Evolutionary conservation across 1,140 invertebrate species (phyloP).

Genomic region (Danaus plexippus): DNA sequence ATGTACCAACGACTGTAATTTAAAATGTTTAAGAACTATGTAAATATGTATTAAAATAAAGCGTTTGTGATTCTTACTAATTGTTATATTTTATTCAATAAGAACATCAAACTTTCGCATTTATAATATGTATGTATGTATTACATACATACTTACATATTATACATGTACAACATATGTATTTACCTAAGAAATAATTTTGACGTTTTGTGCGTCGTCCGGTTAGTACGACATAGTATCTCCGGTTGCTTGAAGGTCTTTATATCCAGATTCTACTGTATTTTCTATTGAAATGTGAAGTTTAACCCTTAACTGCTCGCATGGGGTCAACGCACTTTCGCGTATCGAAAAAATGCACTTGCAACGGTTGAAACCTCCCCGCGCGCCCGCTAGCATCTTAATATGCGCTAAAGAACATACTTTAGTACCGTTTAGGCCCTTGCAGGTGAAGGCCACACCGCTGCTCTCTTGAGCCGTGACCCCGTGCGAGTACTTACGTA

Average conservation of each 20-base stretch:
- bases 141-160: conserved; percentile 10
- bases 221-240: conserved; percentile 13
- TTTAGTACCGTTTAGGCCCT: conserved; percentile 8
- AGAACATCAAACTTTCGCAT: conserved; percentile 6
- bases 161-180: too few relatives aligned
- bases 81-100: conserved; percentile 6
- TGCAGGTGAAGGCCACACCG: conserved; percentile 4
- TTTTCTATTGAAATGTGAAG: too few relatives aligned
- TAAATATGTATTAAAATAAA: conserved; percentile 5
- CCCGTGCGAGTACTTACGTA: conserved; percentile 14
- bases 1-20: too few relatives aligned
- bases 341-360: conserved; percentile 12
- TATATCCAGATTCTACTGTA: conserved; percentile 12
- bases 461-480: conserved; percentile 14
- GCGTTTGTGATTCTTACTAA: not conserved
- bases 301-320: conserved; percentile 12
- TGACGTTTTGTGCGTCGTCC: conserved; percentile 9
- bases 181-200: too few relatives aligned
- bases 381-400: conserved; percentile 13
- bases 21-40: too few relatives aligned
- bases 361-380: conserved; percentile 4
- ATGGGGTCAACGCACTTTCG: conserved; percentile 10
- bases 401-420: conserved; percentile 8
- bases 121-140: conserved; percentile 4
- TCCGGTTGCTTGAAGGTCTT: conserved; percentile 8